phyloP scores from a whole-genome alignment of 2,113 vertebrate genomes.

The Salvelinus namaycush region DNA sequence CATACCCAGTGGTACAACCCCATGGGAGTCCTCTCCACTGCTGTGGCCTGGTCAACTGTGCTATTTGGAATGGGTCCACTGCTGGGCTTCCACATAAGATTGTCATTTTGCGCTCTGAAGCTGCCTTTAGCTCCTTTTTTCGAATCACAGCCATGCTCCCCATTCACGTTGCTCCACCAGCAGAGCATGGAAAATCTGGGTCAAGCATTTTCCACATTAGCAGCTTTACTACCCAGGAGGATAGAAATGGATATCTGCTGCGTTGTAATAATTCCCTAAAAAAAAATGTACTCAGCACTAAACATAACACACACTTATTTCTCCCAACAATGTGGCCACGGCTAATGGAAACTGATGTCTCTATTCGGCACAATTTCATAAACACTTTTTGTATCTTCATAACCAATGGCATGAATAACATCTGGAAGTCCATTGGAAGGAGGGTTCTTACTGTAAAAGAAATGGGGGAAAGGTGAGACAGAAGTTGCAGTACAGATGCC shows the following conservation, averaged over 20 bases:
- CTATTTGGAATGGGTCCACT: conserved; percentile 23
- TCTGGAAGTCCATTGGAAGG: conserved; percentile 8
- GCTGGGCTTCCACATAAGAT: conserved; percentile 20
- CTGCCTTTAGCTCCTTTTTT: conserved; percentile 8
- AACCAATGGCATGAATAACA: conserved; percentile 31
- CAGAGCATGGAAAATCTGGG: conserved; percentile 64
- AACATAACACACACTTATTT: conserved; percentile 24
- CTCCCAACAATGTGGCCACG: not conserved
- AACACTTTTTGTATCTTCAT: conserved; percentile 17
- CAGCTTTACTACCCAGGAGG: conserved; percentile 54
- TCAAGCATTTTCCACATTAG: conserved; percentile 70
- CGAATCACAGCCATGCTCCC: conserved; percentile 14
- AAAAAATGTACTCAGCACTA: not conserved
- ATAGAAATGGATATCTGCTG: conserved; percentile 58
- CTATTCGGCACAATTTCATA: conserved; percentile 43
- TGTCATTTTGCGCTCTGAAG: conserved; percentile 17
- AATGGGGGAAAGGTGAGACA: conserved; percentile 34
- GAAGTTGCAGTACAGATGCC: conserved; percentile 17
- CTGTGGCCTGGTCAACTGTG: conserved; percentile 38
- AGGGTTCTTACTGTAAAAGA: conserved; percentile 26
- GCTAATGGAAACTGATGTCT: conserved; percentile 32
- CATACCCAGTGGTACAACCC: conserved; percentile 15
- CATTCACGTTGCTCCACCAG: conserved; percentile 44
- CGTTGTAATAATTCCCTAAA: conserved; percentile 27
- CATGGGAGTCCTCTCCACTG: conserved; percentile 16